Conservation (phyloP, 2,888 invertebrate genomes). For the Poecilobothrus nobilitatus region DNA sequence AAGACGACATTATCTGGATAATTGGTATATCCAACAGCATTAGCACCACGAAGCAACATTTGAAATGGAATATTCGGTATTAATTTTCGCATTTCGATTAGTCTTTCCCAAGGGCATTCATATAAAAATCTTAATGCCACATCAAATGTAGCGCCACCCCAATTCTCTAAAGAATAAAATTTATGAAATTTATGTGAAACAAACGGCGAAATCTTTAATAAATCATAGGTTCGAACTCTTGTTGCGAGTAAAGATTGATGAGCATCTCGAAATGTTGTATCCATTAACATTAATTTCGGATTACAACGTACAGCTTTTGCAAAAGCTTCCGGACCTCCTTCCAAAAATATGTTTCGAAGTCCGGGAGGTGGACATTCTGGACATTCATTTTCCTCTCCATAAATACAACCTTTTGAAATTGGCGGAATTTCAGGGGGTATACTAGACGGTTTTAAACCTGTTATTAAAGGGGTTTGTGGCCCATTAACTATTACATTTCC, state of each 20-base stretch:
- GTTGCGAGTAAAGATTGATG: conserved; percentile 93
- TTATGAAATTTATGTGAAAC: conserved; percentile 79
- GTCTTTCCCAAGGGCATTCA: conserved; percentile 94
- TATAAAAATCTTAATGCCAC: conserved; percentile 87
- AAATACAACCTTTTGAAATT: neutral
- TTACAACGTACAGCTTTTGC: conserved; percentile 79
- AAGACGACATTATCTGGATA: conserved; percentile 95
- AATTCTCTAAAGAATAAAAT: conserved; percentile 84
- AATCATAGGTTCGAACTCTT: conserved; percentile 78
- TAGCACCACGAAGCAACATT: conserved; percentile 91
- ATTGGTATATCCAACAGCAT: conserved; percentile 94
- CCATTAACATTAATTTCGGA: conserved; percentile 82
- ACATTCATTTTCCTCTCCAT: conserved; percentile 38
- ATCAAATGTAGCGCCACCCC: conserved; percentile 97
- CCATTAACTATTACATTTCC: conserved; percentile 89
- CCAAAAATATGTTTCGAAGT: conserved; percentile 67
- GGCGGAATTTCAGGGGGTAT: conserved; percentile 71
- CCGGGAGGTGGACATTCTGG: conserved; percentile 61
- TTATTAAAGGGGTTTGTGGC: conserved; percentile 82
- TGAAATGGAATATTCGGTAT: conserved; percentile 97
- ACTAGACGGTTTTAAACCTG: conserved; percentile 70
- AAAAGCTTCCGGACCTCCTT: conserved; percentile 84
- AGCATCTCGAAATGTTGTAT: conserved; percentile 91
- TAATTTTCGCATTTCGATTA: conserved; percentile 74
- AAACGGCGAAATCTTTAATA: conserved; percentile 79